These are phyloP conservation scores for Melanotaenia maccullochi DNA, from an alignment of 2,797 vertebrate genomes.

Conservation along the genomic window DNA sequence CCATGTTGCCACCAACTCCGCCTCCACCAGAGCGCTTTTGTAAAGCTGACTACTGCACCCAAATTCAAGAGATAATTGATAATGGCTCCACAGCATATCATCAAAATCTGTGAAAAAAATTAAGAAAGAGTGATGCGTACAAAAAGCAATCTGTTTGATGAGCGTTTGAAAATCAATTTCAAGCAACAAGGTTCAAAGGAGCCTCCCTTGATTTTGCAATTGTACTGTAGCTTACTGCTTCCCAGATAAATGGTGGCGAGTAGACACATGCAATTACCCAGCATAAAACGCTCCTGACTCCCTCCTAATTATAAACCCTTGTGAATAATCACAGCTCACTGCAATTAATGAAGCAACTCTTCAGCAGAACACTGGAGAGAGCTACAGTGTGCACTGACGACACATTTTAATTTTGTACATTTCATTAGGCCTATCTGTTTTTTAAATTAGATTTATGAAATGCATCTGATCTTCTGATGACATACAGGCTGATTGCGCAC, in stretches of 20 bases:
- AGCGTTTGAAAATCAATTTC: constrained; percentile 75
- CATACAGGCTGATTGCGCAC: constrained; percentile 40
- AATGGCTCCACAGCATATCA: constrained; percentile 42
- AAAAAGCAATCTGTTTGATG: constrained; percentile 70
- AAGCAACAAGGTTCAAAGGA: constrained; percentile 67
- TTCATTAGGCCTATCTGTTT: constrained; percentile 62
- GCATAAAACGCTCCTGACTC: constrained; percentile 77
- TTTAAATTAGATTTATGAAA: constrained; percentile 66
- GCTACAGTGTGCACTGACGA: constrained; percentile 41
- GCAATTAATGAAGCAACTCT: constrained; percentile 78
- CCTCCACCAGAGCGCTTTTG: constrained; percentile 9
- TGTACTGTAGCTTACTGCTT: constrained; percentile 51
- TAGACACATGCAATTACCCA: constrained; percentile 71
- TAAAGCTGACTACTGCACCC: constrained; percentile 27
- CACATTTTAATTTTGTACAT: constrained; percentile 61
- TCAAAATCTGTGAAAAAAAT: constrained; percentile 56
- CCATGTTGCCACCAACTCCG: constrained; percentile 22
- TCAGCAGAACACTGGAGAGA: constrained; percentile 56
- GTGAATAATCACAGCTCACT: constrained; percentile 79
- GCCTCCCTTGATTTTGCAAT: constrained; percentile 64
- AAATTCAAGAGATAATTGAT: constrained; percentile 51
- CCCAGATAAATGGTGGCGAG: constrained; percentile 46
- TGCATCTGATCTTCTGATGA: constrained; percentile 46
- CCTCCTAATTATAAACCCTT: constrained; percentile 78
- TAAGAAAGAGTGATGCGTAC: constrained; percentile 66